These are phyloP conservation scores for Anoplolepis gracilipes DNA, from an alignment of 1,140 invertebrate species.

Conservation along the genomic window DNA sequence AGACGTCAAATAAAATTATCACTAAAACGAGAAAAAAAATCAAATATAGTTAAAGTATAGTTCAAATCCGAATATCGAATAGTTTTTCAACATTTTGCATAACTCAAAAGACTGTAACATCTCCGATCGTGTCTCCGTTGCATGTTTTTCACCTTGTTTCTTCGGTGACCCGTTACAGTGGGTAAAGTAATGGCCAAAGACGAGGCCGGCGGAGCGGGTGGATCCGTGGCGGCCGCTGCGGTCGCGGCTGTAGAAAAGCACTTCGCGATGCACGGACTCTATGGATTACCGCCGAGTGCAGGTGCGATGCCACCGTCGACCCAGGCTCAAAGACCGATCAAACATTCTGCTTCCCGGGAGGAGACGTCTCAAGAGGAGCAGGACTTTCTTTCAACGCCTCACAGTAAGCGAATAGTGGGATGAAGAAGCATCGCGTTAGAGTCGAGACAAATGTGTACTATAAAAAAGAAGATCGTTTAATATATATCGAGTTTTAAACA, in stretches of 20 bases:
- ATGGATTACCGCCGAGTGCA: constrained; percentile 80
- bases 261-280: constrained; percentile 84
- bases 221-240: constrained; percentile 78
- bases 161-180: constrained; percentile 73
- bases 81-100: not conserved
- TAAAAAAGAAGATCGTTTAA: not conserved
- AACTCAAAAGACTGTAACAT: not conserved
- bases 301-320: constrained; percentile 81
- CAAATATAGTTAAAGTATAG: too few relatives aligned
- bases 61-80: not conserved
- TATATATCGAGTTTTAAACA: not conserved
- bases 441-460: not conserved
- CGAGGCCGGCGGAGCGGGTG: constrained; percentile 78
- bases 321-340: constrained; percentile 82
- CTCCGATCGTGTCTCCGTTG: not conserved
- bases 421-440: constrained; percentile 1
- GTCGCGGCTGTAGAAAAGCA: constrained; percentile 84
- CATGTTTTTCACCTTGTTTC: not conserved
- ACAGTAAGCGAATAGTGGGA: constrained; percentile 77
- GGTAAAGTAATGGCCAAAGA: constrained; percentile 82
- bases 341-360: constrained; percentile 79
- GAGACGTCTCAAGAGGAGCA: constrained; percentile 80
- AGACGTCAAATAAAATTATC: not conserved
- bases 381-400: constrained; percentile 81
- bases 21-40: not conserved